Percentiles rank a stretch among this genome's conserved stretches.
phyloP scores from a whole-genome alignment of 2,797 vertebrate species.

The Ctenosaura bakeri region DNA sequence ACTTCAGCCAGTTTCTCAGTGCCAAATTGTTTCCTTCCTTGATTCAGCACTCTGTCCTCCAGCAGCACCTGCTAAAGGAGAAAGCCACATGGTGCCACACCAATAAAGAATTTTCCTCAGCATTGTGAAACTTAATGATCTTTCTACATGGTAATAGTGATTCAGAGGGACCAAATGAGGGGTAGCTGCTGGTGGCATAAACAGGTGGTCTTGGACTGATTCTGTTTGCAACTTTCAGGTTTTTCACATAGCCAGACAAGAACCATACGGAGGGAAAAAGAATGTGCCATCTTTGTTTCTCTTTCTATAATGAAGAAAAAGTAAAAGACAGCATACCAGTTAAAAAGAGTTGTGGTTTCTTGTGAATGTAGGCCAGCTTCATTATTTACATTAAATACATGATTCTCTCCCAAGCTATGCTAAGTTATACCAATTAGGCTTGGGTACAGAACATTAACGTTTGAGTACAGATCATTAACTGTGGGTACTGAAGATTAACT shows the following conservation, averaged over 20 bases:
- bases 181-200: neutral
- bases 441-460: conserved; percentile 49
- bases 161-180: neutral
- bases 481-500: conserved; percentile 46
- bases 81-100: no score
- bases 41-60: no score
- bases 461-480: conserved; percentile 46
- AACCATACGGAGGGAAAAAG: neutral
- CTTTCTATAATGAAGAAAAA: conserved; percentile 1
- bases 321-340: neutral
- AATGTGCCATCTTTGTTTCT: neutral
- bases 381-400: conserved; percentile 50
- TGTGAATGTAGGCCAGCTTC: conserved; percentile 6
- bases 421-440: conserved; percentile 41
- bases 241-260: neutral
- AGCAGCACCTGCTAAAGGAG: no score
- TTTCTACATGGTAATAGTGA: neutral
- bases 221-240: neutral
- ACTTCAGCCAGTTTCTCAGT: no score
- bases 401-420: conserved; percentile 38
- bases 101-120: neutral
- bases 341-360: neutral
- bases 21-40: no score
- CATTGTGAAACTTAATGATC: neutral
- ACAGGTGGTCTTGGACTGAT: neutral